Percentiles rank a stretch among this genome's conserved stretches.
phyloP scores from a whole-genome alignment of 2,797 vertebrate species.

The Aphelocoma californica region DNA sequence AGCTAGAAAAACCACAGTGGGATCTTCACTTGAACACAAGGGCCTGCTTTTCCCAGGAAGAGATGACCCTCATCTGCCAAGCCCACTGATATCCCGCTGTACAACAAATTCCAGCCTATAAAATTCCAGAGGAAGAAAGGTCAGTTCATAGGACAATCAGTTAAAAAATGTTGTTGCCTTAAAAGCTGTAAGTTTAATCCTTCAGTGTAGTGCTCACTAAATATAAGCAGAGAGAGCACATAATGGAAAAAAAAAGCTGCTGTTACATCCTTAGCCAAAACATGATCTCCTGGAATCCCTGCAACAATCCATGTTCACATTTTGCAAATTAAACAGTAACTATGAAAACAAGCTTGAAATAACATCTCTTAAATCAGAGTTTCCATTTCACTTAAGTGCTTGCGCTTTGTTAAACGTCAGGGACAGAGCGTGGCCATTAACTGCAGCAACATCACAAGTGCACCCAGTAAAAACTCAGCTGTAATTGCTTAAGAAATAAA shows the following conservation, averaged over 20 bases:
- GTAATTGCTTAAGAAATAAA: background rate
- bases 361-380: background rate
- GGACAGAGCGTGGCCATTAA: background rate
- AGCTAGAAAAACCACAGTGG: background rate
- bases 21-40: background rate
- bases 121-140: background rate
- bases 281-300: background rate
- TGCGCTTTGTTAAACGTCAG: background rate
- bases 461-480: background rate
- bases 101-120: background rate
- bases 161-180: background rate
- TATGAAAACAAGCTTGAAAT: constrained; percentile 16
- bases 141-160: background rate
- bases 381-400: background rate
- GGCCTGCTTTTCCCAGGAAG: background rate
- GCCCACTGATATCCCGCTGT: background rate
- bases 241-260: background rate
- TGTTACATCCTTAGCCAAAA: background rate
- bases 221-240: background rate
- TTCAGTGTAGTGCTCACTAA: background rate
- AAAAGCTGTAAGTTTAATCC: background rate
- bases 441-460: background rate
- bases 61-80: background rate
- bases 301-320: background rate
- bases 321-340: background rate